phyloP scores from a whole-genome alignment of 2,113 vertebrate species.

The Columba livia region DNA sequence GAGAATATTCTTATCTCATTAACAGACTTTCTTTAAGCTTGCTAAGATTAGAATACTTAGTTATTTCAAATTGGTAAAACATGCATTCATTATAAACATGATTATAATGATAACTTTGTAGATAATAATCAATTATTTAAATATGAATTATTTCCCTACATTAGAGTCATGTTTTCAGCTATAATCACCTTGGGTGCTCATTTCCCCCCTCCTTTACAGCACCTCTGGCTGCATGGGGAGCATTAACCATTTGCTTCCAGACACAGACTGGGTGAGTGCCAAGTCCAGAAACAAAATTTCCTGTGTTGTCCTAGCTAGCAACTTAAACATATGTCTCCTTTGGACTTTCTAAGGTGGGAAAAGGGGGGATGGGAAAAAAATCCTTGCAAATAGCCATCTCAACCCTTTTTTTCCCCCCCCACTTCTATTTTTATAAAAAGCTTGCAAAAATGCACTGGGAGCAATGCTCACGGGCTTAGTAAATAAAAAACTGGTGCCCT shows the following conservation, averaged over 20 bases:
- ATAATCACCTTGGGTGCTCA: constrained; percentile 58
- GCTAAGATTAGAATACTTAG: constrained; percentile 72
- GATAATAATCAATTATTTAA: constrained; percentile 75
- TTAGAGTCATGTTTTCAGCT: constrained; percentile 70
- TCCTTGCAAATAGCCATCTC: background rate
- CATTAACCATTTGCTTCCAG: constrained; percentile 55
- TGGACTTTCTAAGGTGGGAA: background rate
- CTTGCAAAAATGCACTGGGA: background rate
- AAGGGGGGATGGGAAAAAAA: background rate
- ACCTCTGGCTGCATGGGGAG: constrained; percentile 36
- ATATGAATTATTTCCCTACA: constrained; percentile 71
- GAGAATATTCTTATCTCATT: constrained; percentile 68
- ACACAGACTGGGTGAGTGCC: background rate
- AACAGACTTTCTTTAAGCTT: constrained; percentile 69
- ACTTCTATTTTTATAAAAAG: background rate
- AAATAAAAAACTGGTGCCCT: constrained; percentile 24
- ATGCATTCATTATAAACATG: constrained; percentile 73
- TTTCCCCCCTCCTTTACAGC: constrained; percentile 42
- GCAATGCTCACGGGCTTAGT: background rate
- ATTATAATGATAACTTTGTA: constrained; percentile 73
- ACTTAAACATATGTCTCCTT: background rate
- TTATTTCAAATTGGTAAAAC: constrained; percentile 73
- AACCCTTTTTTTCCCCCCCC: background rate
- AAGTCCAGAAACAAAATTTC: background rate
- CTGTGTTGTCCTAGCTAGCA: background rate